These are phyloP conservation scores for Aphelinus atriplicis DNA, from an alignment of 1,140 invertebrate species.

Conservation along the genomic window DNA sequence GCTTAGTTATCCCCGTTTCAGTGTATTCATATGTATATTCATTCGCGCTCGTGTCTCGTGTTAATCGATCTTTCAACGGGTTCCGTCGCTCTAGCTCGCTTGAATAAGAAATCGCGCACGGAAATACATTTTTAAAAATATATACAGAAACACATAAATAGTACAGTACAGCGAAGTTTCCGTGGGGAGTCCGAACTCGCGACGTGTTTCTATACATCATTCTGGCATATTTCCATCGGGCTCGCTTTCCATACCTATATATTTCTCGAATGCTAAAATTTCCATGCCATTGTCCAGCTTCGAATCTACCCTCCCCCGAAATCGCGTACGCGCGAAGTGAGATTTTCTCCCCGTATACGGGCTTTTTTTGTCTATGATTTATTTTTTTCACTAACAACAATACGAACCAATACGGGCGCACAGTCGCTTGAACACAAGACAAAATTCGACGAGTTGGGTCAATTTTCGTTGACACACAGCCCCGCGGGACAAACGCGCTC, in stretches of 20 bases:
- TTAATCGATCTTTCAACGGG: background rate
- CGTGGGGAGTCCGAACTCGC: background rate
- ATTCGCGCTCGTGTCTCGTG: no score
- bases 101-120: background rate
- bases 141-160: background rate
- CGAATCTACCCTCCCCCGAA: no score
- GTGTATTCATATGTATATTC: no score
- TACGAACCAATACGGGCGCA: no score
- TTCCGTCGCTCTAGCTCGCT: constrained; percentile 16
- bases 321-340: no score
- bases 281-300: no score
- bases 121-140: background rate
- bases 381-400: no score
- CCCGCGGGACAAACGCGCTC: background rate
- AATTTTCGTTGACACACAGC: background rate
- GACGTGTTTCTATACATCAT: background rate
- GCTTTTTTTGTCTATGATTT: no score
- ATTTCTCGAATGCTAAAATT: background rate
- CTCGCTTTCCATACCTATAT: background rate
- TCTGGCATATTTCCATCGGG: constrained; percentile 16
- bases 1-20: no score
- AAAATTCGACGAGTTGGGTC: no score
- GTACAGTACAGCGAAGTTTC: background rate
- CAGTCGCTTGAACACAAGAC: no score
- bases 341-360: no score